Evolutionary conservation across 2,113 vertebrate genomes (phyloP).

Genomic region (Cephalopterus ornatus): DNA sequence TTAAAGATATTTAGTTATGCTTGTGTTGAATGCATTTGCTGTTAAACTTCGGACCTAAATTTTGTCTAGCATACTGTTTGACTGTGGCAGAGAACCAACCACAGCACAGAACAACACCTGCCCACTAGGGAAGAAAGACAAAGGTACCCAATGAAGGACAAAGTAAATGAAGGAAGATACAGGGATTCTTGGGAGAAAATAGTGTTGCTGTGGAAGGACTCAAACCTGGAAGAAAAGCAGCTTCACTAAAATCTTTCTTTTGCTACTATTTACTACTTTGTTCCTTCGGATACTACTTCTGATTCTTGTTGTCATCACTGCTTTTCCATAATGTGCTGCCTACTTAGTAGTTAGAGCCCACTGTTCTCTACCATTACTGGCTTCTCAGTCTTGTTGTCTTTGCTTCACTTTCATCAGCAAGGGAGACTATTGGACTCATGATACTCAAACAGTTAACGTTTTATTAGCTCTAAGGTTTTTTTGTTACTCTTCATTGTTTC

Average conservation of each 20-base stretch:
- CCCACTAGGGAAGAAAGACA: background rate
- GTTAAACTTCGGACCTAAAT: background rate
- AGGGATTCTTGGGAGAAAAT: background rate
- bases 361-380: background rate
- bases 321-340: background rate
- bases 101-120: background rate
- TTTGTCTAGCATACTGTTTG: background rate
- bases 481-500: background rate
- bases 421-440: background rate
- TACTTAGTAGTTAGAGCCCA: background rate
- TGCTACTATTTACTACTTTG: background rate
- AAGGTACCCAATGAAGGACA: background rate
- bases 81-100: background rate
- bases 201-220: background rate
- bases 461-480: background rate
- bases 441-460: fast-evolving
- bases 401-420: background rate
- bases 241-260: background rate
- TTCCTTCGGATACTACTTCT: background rate
- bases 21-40: background rate
- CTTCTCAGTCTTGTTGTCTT: background rate
- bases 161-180: background rate
- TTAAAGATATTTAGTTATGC: background rate
- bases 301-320: background rate
- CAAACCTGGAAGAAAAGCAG: background rate